Base-by-base conservation (phyloP, 2,113 vertebrate species). In the Sceloporus tristichus region DNA sequence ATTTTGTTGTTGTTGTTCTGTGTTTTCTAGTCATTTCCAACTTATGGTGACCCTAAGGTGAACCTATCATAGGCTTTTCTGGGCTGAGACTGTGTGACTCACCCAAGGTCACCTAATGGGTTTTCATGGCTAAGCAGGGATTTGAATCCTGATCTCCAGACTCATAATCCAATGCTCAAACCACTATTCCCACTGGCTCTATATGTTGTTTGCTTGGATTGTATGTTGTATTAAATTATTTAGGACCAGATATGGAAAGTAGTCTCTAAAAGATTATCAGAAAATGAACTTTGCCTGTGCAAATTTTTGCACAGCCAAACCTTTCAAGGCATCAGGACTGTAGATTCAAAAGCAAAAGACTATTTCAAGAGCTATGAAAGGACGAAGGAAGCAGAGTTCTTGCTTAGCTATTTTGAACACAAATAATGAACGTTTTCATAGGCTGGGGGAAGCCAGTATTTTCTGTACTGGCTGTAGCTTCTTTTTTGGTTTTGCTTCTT, bases 361-460 rank as follows among this genome's bases (percentile, higher is more conserved):
- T 65, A 90, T 92, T 93, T 54, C 91, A 87, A 65, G 34, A 34
- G 53, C 7, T 84, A 81, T 62, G 83, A 79, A 81, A 85, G 82
- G 86, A 87, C 87, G 77, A 86, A 89, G 82, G 84, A 90, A 90
- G 62, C 77, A 88, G 86, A n/a, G 66, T 85, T 89, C 25, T 90
- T 38, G 53, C 53, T 70, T 29, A 86, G 89, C 42, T 86, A 89
- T 89, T 82, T 87, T 84, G 66, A 89, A 84, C 1, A 42, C 40
- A 34, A 87, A 86, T 90, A 92, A 92, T 91, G 90, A 87, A 90
- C 70, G 77, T 13, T 40, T 82, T 59, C 42, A 89, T 79, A 85
- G 85, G 80, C 27, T 77, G 85, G 93, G 82, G 79, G 71, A 29
- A 71, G 34, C 76, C 81, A 8, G 0, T 88, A 91, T 93, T 94